Percentiles rank a stretch among this genome's conserved stretches.
phyloP scores from a whole-genome alignment of 2,113 vertebrate species.

The Monopterus albus region DNA sequence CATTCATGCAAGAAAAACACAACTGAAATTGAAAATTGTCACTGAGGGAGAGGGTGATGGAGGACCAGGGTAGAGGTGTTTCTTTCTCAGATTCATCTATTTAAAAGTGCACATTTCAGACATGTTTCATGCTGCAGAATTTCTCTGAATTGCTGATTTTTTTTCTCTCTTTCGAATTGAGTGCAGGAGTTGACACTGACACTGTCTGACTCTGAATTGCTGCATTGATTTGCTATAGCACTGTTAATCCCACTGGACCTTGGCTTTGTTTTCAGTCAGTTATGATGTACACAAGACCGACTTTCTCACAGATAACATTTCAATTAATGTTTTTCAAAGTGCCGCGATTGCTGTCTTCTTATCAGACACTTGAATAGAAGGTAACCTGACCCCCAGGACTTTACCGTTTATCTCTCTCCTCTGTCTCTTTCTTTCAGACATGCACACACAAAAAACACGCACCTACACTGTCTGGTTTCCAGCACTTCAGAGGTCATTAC shows the following conservation, averaged over 20 bases:
- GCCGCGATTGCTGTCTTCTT: conserved; percentile 2
- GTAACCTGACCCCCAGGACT: neutral
- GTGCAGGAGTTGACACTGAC: conserved; percentile 3
- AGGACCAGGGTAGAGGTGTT: neutral
- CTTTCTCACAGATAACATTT: conserved; percentile 17
- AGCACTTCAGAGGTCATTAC: too few relatives aligned
- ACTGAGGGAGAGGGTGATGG: neutral
- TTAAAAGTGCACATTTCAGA: conserved; percentile 33
- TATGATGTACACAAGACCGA: conserved; percentile 11
- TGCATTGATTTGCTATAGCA: conserved; percentile 33
- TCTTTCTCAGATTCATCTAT: conserved; percentile 22
- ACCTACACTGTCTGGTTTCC: too few relatives aligned
- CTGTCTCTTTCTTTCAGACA: neutral
- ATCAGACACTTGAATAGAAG: neutral
- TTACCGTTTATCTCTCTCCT: neutral
- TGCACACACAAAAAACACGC: conserved; percentile 2
- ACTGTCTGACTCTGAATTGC: conserved; percentile 3
- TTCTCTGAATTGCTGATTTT: too few relatives aligned
- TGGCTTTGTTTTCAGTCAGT: conserved; percentile 34
- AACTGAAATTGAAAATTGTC: conserved; percentile 1
- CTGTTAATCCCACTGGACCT: neutral
- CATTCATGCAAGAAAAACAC: neutral
- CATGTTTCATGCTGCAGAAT: too few relatives aligned
- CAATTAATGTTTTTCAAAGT: conserved; percentile 35
- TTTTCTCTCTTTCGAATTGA: neutral